Base-by-base conservation (phyloP, 2,113 vertebrate species). In the Aspiorhynchus laticeps region DNA sequence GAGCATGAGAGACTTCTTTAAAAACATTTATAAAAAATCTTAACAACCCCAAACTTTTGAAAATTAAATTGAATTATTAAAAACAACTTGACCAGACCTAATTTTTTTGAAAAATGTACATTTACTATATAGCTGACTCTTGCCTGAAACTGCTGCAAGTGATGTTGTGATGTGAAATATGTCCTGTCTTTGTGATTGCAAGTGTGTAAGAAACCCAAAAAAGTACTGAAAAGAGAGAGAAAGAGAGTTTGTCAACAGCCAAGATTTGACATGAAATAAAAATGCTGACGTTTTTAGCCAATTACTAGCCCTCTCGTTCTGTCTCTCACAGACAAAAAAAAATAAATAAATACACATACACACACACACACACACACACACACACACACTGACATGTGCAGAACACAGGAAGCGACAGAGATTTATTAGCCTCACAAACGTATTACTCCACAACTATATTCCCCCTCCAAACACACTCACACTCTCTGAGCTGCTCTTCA, bases 381-480 rank as follows among this genome's bases (percentile, higher is more conserved):
- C 76, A 88, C 76, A 85, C 86, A 33, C 48, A 26, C 78, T 71
- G 56, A 74, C 48, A 88, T 88, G 87, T 84, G 85, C 75, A 41
- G n/a, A 73, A 67, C 89, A 74, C 69, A 83, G 82, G 8, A 17
- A 63, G 80, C 82, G 46, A 41, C 51, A 53, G 46, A 91, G 88
- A 93, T 93, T 89, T n/a, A 92, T 94, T 90, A 91, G 86, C 88
- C 67, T 31, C 80, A 80, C 78, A 88, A 91, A 74, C 88, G 74
- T 21, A 56, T 61, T n/a, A 59, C 86, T 83, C 89, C 85, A 48
- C 80, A 78, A 86, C 87, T 80, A 87, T 86, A 85, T 56, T 88
- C 88, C 85, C 33, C 38, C 17, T 80, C 65, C 67, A 86, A 87
- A 88, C 89, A 83, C 90, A 81, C 87, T 90, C 88, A 78, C 83